These are phyloP conservation scores for Halocynthia roretzi DNA, from an alignment of 23 tunicate genomes.

Conservation along the genomic window DNA sequence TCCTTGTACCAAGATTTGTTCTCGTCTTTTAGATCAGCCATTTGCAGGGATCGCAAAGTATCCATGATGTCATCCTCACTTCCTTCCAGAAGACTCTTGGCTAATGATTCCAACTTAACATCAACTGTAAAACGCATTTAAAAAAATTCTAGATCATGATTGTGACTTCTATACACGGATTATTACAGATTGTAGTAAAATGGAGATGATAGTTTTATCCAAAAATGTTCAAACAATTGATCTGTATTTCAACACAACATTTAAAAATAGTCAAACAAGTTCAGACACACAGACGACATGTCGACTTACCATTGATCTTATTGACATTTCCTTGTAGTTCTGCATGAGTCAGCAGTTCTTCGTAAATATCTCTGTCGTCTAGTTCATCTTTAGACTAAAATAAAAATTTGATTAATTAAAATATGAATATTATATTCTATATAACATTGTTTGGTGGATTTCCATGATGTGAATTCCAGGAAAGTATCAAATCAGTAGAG, in stretches of 20 bases:
- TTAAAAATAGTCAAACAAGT: not conserved
- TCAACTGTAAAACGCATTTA: conserved; percentile 30
- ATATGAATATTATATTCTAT: no score
- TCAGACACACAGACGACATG: not conserved
- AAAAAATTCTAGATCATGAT: not conserved
- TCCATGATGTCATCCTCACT: conserved; percentile 41
- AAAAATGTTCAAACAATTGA: not conserved
- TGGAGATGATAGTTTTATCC: not conserved
- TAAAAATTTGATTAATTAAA: not conserved
- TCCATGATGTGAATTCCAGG: conserved; percentile 2
- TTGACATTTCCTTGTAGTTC: conserved; percentile 96
- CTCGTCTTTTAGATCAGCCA: conserved; percentile 41
- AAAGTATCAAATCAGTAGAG: not conserved
- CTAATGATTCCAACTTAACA: conserved; percentile 52
- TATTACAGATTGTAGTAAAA: not conserved
- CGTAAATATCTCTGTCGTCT: conserved; percentile 86
- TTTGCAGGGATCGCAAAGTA: conserved; percentile 48
- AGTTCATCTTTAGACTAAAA: conserved; percentile 46
- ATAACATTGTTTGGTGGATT: not conserved
- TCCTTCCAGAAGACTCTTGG: conserved; percentile 31
- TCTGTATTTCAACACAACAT: not conserved
- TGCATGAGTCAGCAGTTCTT: conserved; percentile 81
- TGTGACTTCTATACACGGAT: not conserved
- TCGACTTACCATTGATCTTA: conserved; percentile 65
- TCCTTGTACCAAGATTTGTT: conserved; percentile 68